Percentiles rank a stretch among this genome's conserved stretches.
Conservation (phyloP, 2,113 vertebrate genomes). For the Tetrao urogallus region DNA sequence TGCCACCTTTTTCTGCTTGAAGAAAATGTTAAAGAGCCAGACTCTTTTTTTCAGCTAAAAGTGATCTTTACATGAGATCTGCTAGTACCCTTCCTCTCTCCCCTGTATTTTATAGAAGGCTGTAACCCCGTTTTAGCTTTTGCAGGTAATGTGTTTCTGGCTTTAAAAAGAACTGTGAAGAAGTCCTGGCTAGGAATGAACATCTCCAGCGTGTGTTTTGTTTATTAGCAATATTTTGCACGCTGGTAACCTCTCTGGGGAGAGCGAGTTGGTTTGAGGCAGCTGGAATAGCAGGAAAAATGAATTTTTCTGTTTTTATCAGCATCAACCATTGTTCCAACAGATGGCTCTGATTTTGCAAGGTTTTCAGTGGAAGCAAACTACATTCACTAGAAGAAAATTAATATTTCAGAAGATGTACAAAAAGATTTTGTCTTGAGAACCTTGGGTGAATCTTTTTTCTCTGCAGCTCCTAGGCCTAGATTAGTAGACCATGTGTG, state of each 20-base stretch:
- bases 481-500: neutral
- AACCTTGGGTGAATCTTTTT: neutral
- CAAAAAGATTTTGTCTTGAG: neutral
- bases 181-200: neutral
- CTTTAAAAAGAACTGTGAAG: neutral
- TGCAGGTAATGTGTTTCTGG: neutral
- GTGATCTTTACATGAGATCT: constrained; percentile 28
- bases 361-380: neutral
- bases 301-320: neutral
- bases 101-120: neutral
- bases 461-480: neutral
- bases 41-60: neutral
- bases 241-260: neutral
- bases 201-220: neutral
- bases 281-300: neutral
- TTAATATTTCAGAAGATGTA: neutral
- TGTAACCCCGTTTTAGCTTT: neutral
- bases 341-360: neutral
- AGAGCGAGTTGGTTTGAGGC: neutral
- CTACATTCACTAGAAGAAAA: neutral
- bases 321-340: neutral
- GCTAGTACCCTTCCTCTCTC: neutral
- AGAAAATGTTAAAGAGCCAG: neutral
- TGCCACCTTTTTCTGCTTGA: constrained; percentile 4
- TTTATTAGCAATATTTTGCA: neutral